Conservation (phyloP, 2,797 vertebrate genomes). For the Antennarius maculatus region DNA sequence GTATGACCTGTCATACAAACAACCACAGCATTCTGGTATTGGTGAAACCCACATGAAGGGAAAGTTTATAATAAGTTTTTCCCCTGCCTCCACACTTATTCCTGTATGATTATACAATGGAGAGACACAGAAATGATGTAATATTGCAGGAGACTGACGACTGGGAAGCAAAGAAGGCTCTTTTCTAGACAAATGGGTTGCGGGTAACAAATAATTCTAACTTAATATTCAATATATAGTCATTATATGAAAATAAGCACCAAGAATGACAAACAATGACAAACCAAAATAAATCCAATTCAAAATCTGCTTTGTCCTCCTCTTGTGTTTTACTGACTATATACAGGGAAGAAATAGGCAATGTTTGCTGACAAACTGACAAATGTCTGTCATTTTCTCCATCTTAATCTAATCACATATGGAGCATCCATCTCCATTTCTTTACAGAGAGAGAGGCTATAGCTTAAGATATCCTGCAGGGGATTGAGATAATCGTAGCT, state of each 20-base stretch:
- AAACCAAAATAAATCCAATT: constrained; percentile 9
- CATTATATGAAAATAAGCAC: constrained; percentile 8
- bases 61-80: constrained; percentile 22
- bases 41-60: constrained; percentile 13
- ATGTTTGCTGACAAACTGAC: constrained; percentile 1
- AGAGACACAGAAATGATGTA: constrained; percentile 34
- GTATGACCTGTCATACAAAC: constrained; percentile 21
- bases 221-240: constrained; percentile 25
- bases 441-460: constrained; percentile 19
- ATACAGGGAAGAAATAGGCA: neutral
- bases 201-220: neutral
- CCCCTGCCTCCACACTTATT: constrained; percentile 15
- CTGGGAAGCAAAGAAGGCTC: neutral
- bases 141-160: constrained; percentile 18
- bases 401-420: constrained; percentile 28
- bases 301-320: neutral
- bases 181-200: constrained; percentile 9
- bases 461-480: constrained; percentile 25
- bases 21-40: constrained; percentile 4
- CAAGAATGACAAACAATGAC: neutral
- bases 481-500: constrained; percentile 30
- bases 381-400: neutral
- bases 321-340: constrained; percentile 8
- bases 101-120: constrained; percentile 8
- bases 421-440: constrained; percentile 22